These are phyloP conservation scores for Diachrysia chrysitis DNA, from an alignment of 2,888 invertebrate species.

Conservation along the genomic window DNA sequence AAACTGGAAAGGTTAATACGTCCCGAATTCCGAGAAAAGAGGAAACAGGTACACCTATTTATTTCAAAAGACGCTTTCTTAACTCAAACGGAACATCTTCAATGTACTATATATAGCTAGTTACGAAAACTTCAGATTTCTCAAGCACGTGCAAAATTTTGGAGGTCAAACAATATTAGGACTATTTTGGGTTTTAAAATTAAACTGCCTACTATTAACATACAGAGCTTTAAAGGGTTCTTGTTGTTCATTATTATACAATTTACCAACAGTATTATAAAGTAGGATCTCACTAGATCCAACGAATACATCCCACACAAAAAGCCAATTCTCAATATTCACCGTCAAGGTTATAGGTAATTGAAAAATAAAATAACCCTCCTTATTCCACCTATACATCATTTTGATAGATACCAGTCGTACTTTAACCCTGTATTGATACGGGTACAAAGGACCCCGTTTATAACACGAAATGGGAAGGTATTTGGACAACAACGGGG, in stretches of 20 bases:
- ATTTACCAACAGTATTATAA: not conserved
- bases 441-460: constrained; percentile 58
- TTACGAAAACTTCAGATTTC: too few relatives aligned
- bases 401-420: constrained; percentile 55
- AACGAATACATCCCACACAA: not conserved
- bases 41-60: not conserved
- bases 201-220: too few relatives aligned
- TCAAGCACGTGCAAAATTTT: too few relatives aligned
- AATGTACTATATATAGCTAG: too few relatives aligned
- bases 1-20: not conserved
- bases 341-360: constrained; percentile 12
- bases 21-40: not conserved
- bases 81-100: too few relatives aligned
- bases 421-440: constrained; percentile 60
- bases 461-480: constrained; percentile 58
- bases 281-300: not conserved
- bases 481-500: constrained; percentile 54
- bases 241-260: not conserved
- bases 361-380: constrained; percentile 41
- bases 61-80: too few relatives aligned
- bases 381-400: constrained; percentile 38
- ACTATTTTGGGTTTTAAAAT: too few relatives aligned
- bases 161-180: too few relatives aligned
- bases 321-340: not conserved
- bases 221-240: not conserved